Percentiles rank a stretch among this genome's conserved stretches.
phyloP scores from a whole-genome alignment of 2,888 invertebrate genomes.

The Lochmaea capreae region DNA sequence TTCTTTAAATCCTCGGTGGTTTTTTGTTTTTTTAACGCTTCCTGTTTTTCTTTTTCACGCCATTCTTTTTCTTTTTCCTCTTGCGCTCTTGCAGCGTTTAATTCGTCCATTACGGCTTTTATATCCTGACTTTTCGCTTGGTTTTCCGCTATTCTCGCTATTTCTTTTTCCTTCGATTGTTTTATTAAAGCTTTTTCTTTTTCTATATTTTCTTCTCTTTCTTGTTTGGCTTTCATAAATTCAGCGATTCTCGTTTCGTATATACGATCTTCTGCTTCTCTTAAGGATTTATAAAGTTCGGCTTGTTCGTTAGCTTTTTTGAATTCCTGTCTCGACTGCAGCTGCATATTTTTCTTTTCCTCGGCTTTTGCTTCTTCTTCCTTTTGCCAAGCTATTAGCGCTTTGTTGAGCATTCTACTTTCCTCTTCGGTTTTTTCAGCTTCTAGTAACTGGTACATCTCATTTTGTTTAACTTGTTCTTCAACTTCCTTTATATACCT shows the following conservation, averaged over 20 bases:
- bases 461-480: conserved; percentile 69
- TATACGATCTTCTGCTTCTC: conserved; percentile 75
- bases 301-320: conserved; percentile 73
- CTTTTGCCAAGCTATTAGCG: conserved; percentile 73
- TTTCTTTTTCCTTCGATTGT: conserved; percentile 74
- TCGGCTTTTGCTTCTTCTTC: conserved; percentile 72
- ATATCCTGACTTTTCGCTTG: conserved; percentile 70
- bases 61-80: conserved; percentile 78
- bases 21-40: conserved; percentile 70
- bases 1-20: conserved; percentile 66
- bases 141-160: conserved; percentile 66
- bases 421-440: conserved; percentile 78
- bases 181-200: conserved; percentile 69
- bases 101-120: conserved; percentile 66
- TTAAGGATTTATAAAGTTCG: conserved; percentile 71
- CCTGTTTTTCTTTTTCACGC: conserved; percentile 73
- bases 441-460: conserved; percentile 69
- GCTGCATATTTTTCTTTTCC: conserved; percentile 68
- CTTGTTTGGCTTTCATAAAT: conserved; percentile 73
- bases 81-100: conserved; percentile 67
- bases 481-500: conserved; percentile 56
- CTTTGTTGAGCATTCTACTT: conserved; percentile 72
- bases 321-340: conserved; percentile 71
- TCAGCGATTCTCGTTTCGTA: conserved; percentile 73
- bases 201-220: conserved; percentile 70